Percentiles rank a stretch among this genome's conserved stretches.
Conservation (phyloP, 2,797 vertebrate species). For the Brachymystax lenok region DNA sequence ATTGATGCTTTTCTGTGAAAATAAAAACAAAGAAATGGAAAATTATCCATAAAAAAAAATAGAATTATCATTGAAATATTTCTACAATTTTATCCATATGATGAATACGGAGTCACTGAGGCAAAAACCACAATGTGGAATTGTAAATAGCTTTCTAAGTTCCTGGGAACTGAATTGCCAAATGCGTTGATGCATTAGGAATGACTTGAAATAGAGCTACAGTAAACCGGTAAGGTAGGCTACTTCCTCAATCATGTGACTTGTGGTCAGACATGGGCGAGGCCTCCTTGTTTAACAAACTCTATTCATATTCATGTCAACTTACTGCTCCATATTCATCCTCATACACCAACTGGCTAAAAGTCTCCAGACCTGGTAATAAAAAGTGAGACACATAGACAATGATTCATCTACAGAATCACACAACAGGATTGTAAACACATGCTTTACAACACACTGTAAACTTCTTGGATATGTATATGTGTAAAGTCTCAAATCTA, state of each 20-base stretch:
- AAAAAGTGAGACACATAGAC: constrained; percentile 23
- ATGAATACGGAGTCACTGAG: neutral
- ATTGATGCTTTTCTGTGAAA: constrained; percentile 82
- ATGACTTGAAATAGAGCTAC: neutral
- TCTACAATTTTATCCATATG: neutral
- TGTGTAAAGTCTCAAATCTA: neutral
- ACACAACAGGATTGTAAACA: neutral
- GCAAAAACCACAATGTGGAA: neutral
- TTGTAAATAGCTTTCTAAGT: neutral
- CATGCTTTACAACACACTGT: neutral
- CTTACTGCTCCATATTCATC: constrained; percentile 88
- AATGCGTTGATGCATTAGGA: neutral
- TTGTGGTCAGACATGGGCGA: neutral
- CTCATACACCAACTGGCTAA: constrained; percentile 91
- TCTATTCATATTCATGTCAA: constrained; percentile 38
- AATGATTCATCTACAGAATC: neutral
- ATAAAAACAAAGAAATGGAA: neutral
- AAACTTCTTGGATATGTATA: neutral
- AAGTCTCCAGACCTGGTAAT: constrained; percentile 90
- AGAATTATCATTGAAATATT: too few species aligned
- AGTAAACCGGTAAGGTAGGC: neutral
- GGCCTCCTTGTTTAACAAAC: neutral
- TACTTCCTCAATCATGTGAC: neutral
- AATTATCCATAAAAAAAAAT: neutral
- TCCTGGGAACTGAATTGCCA: neutral